These are phyloP conservation scores for Copidosoma aretas DNA, from an alignment of 2,888 invertebrate species.

Conservation along the genomic window DNA sequence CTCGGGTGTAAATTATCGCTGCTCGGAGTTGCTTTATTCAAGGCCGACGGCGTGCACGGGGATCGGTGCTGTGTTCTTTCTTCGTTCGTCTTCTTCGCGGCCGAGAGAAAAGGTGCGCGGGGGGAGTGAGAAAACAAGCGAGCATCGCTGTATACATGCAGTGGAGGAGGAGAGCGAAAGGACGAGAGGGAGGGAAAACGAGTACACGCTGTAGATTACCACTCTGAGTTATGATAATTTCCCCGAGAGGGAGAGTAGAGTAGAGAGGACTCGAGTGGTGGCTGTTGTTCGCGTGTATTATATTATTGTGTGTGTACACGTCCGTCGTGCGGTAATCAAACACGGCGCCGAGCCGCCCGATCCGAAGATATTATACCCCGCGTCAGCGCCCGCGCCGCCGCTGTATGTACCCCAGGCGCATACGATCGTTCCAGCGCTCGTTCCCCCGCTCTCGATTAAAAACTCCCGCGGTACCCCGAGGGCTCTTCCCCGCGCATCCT, in stretches of 20 bases:
- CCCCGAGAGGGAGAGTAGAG: conserved; percentile 47
- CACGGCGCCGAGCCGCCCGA: conserved; percentile 53
- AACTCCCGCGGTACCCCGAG: no score
- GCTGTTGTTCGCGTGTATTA: background rate
- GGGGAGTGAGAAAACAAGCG: conserved; percentile 1
- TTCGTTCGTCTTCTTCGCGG: no score
- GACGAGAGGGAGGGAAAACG: background rate
- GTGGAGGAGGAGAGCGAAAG: background rate
- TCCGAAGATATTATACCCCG: no score
- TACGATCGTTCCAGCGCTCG: no score
- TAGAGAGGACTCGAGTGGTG: background rate
- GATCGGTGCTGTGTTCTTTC: background rate
- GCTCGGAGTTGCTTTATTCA: conserved; percentile 29
- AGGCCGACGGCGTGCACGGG: conserved; percentile 22
- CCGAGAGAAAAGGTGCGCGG: no score
- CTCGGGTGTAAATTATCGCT: conserved; percentile 37
- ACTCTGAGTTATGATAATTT: conserved; percentile 59
- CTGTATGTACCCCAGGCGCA: no score
- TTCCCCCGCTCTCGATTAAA: no score
- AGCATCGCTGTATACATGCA: conserved; percentile 8
- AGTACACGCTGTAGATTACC: conserved; percentile 47
- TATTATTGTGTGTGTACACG: background rate
- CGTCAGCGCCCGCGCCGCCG: no score
- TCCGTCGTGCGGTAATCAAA: conserved; percentile 53
- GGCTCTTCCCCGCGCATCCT: no score